Evolutionary conservation across 2,888 invertebrate genomes (phyloP), one percentile per base, ranked within the genome.

Genomic region (Dorcus parallelipipedus): DNA sequence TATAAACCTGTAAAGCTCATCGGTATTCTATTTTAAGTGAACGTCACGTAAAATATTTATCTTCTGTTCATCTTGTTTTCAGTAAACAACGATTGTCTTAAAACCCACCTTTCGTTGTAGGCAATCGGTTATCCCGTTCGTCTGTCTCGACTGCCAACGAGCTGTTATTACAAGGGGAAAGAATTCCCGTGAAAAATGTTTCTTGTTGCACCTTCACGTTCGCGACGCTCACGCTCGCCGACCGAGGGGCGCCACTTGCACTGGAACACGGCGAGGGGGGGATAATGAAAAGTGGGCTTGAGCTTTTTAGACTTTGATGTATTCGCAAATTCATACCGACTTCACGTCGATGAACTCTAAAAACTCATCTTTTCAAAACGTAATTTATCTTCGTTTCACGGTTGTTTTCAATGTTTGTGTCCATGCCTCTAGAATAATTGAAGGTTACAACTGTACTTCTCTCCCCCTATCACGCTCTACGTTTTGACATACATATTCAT

Each of bases 381-480:
- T 75, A 74, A 77, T 77, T 76, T 77, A 77, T 77, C 77, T 76
- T 77, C 76, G 76, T 77, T 76, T 75, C 74, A 77, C 75, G 76
- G 72, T 73, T 76, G 74, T 73, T 74, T 71, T 71, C 70, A 70
- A 65, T 72, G 71, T 72, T 72, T 71, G 66, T 70, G 71, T 62
- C 66, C 70, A 64, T 67, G 71, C 69, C 67, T 67, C 70, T 65
- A 65, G 70, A 70, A 72, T 73, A 70, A 73, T 73, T 72, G 72
- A 70, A 71, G 69, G 70, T 71, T 71, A 64, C 66, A 64, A 64
- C 61, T 39, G 45, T 58, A 49, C 49, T 33, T 33, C 7, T 33
- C 26, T 33, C 26, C 26, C 26, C 26, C 26, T 33, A 33, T 33
- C 26, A 6, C 26, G 6, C 26, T 33, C 26, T 33, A 33, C 26